phyloP scores from a whole-genome alignment of 2,113 vertebrate genomes.

The Sebastes fasciatus region DNA sequence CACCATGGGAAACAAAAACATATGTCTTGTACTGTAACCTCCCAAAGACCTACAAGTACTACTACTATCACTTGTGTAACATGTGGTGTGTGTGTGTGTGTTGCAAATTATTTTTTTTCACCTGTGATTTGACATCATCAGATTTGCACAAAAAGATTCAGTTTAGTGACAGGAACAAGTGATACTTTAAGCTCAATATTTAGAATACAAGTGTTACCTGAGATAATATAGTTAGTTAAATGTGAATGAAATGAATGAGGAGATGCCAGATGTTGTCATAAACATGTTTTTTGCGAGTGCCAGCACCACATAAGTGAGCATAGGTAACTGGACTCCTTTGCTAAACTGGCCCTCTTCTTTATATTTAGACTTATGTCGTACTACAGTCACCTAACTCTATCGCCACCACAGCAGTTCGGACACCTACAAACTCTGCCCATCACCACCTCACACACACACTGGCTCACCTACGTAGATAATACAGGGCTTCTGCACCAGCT shows the following conservation, averaged over 20 bases:
- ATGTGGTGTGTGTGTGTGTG: neutral
- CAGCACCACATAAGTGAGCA: neutral
- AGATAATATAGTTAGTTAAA: neutral
- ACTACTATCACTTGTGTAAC: neutral
- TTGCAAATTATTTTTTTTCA: neutral
- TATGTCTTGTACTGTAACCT: neutral
- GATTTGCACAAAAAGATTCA: neutral
- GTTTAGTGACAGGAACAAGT: neutral
- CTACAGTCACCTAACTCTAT: constrained; percentile 16
- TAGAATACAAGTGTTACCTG: neutral
- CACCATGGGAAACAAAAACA: constrained; percentile 29
- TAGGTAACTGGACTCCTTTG: constrained; percentile 60
- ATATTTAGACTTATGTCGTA: constrained; percentile 67
- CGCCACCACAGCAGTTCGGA: constrained; percentile 11
- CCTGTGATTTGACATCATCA: neutral
- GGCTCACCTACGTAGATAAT: neutral
- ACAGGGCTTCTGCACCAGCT: neutral
- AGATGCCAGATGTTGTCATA: constrained; percentile 16
- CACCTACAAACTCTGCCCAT: constrained; percentile 10
- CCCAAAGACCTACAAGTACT: neutral
- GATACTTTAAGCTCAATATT: neutral
- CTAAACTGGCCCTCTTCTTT: constrained; percentile 45
- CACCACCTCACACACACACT: constrained; percentile 1
- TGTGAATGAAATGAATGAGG: constrained; percentile 1
- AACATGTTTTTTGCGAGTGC: neutral